phyloP scores from a whole-genome alignment of 1,140 invertebrate genomes.

The Callitettix versicolor region DNA sequence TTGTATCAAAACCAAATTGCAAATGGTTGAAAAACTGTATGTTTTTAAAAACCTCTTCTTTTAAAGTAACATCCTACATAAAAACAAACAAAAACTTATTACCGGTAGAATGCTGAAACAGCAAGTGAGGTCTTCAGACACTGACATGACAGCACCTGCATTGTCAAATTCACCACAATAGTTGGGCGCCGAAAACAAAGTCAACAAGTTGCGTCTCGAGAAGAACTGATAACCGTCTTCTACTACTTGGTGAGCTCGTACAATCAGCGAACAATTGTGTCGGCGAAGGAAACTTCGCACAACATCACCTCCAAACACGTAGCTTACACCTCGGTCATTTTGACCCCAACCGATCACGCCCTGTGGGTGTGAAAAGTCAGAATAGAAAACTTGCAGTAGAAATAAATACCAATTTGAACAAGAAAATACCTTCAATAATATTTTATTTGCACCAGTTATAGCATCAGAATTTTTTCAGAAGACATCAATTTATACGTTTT shows the following conservation, averaged over 20 bases:
- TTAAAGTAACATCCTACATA: neutral
- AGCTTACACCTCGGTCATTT: constrained; percentile 80
- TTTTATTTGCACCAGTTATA: no score
- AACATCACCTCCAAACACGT: constrained; percentile 75
- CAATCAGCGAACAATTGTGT: constrained; percentile 80
- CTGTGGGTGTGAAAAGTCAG: constrained; percentile 34
- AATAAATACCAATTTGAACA: neutral
- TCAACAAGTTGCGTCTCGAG: constrained; percentile 81
- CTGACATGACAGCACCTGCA: constrained; percentile 72
- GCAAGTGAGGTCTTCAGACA: constrained; percentile 65
- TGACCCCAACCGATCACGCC: constrained; percentile 78
- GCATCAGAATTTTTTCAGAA: no score
- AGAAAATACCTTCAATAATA: neutral
- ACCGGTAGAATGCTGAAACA: constrained; percentile 40
- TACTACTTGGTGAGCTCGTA: constrained; percentile 85
- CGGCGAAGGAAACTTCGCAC: constrained; percentile 75
- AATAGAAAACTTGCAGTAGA: neutral
- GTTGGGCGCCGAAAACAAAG: constrained; percentile 80
- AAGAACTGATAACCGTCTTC: constrained; percentile 89
- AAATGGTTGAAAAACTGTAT: neutral
- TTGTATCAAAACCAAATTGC: no score
- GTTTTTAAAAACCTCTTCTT: neutral
- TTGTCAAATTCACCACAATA: constrained; percentile 84
- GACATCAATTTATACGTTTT: no score
- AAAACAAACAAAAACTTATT: no score